Evolutionary conservation across 2,888 invertebrate species (phyloP).

Genomic region (Ectemnius lituratus): DNA sequence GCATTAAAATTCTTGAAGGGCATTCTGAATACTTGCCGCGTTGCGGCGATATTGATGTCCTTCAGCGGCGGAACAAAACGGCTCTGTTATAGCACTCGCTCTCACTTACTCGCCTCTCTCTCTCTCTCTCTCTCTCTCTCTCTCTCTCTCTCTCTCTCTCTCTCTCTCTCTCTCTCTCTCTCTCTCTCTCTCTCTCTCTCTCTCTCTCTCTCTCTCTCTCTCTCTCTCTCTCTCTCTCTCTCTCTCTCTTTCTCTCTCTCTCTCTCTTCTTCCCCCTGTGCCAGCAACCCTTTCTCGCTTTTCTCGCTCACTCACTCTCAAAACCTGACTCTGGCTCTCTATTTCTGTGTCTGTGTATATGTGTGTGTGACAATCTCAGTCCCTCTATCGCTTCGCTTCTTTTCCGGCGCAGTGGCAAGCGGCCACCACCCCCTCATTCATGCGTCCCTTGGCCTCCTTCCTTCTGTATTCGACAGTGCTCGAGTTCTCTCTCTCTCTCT

Average conservation of each 20-base stretch:
- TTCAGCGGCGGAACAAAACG: conserved; percentile 59
- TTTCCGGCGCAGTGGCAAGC: no score
- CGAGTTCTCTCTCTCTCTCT: background rate
- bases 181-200: no score
- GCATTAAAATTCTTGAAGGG: conserved; percentile 74
- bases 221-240: no score
- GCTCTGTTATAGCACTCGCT: conserved; percentile 33
- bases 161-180: no score
- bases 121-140: no score
- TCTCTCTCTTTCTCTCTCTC: no score
- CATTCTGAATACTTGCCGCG: conserved; percentile 69
- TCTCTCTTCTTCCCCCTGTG: background rate
- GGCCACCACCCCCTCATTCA: conserved; percentile 1
- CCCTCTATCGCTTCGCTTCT: background rate
- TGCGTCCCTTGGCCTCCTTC: conserved; percentile 5
- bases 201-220: no score
- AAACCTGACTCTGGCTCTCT: no score
- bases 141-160: no score
- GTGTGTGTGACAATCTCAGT: background rate
- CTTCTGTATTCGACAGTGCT: background rate
- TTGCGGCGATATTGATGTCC: conserved; percentile 66
- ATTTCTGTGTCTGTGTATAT: no score
- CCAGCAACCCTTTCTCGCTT: background rate
- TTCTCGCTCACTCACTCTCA: no score
- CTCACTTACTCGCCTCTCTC: conserved; percentile 5